phyloP scores from a whole-genome alignment of 2,113 vertebrate species.

The Charina bottae region DNA sequence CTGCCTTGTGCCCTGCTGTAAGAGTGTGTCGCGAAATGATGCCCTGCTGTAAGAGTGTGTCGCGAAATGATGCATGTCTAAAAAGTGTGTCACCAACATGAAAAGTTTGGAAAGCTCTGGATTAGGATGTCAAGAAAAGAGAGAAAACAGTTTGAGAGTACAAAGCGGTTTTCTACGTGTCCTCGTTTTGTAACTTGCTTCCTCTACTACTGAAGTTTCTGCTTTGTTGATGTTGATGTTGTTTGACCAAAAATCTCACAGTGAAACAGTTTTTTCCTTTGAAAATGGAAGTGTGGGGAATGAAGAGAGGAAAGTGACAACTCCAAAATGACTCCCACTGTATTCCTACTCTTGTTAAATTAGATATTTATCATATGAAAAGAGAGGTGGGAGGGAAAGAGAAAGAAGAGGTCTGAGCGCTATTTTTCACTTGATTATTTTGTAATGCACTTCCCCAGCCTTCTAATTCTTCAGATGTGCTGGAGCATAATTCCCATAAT shows the following conservation, averaged over 20 bases:
- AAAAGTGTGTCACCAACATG: too few species aligned
- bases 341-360: neutral
- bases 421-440: neutral
- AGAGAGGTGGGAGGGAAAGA: neutral
- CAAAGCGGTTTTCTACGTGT: neutral
- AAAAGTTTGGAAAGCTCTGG: too few species aligned
- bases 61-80: too few species aligned
- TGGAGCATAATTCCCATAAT: neutral
- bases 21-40: too few species aligned
- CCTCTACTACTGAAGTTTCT: neutral
- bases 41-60: too few species aligned
- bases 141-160: neutral
- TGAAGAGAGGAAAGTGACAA: neutral
- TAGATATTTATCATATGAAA: neutral
- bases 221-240: too few species aligned
- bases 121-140: neutral
- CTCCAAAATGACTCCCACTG: too few species aligned
- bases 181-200: neutral
- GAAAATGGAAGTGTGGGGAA: neutral
- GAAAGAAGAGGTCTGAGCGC: neutral
- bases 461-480: neutral
- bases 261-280: neutral
- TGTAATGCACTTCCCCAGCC: neutral
- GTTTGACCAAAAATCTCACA: neutral
- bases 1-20: too few species aligned